Evolutionary conservation across 2,888 invertebrate genomes (phyloP).

Genomic region (Ennomos fuscantarius): DNA sequence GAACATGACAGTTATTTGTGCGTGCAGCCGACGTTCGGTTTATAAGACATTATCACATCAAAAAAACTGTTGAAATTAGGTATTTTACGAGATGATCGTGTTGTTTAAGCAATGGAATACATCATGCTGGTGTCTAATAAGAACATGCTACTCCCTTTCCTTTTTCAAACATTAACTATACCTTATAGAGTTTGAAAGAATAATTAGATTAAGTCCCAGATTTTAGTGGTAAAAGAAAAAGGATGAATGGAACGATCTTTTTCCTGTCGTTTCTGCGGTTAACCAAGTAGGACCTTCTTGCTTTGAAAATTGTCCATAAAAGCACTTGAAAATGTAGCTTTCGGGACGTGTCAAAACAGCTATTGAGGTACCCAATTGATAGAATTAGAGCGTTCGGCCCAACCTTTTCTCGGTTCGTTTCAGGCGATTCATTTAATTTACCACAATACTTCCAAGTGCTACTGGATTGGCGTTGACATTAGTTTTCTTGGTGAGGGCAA

Average conservation of each 20-base stretch:
- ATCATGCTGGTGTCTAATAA: too few species aligned
- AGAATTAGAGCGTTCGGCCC: slow-evolving; percentile 29
- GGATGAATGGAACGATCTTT: background rate
- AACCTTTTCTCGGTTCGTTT: slow-evolving; percentile 38
- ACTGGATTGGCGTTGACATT: slow-evolving; percentile 47
- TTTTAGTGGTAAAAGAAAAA: background rate
- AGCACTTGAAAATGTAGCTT: slow-evolving; percentile 12
- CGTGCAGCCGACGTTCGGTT: too few species aligned
- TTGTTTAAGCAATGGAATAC: too few species aligned
- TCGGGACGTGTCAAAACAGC: slow-evolving; percentile 28
- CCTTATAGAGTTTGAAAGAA: background rate
- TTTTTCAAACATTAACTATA: too few species aligned
- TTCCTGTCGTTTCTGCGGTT: slow-evolving; percentile 6
- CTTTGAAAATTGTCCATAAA: slow-evolving; percentile 20
- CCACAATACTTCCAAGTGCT: slow-evolving; percentile 60
- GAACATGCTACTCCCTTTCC: too few species aligned
- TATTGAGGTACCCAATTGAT: slow-evolving; percentile 24
- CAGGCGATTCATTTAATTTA: slow-evolving; percentile 51
- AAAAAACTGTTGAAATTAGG: too few species aligned
- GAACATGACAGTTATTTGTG: too few species aligned
- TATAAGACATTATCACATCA: too few species aligned
- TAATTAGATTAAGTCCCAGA: background rate
- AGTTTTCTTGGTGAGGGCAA: slow-evolving; percentile 39
- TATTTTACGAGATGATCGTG: too few species aligned
- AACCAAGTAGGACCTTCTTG: slow-evolving; percentile 1